phyloP scores from a whole-genome alignment of 2,113 vertebrate species.

The Lophochroa leadbeateri region DNA sequence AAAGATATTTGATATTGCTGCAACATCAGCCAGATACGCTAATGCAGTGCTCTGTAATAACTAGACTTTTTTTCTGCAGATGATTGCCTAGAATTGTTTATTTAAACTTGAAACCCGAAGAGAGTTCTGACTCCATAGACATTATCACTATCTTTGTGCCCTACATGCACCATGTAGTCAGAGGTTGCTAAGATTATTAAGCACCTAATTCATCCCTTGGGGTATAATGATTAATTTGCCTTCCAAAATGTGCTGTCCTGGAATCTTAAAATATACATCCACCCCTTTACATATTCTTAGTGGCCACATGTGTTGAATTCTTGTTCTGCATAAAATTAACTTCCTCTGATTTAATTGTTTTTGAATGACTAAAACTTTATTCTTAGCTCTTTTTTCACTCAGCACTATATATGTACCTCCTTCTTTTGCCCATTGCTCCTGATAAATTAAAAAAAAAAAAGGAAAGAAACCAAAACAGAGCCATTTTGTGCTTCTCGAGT shows the following conservation, averaged over 20 bases:
- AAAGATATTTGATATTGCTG: constrained; percentile 35
- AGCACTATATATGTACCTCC: background rate
- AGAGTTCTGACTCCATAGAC: background rate
- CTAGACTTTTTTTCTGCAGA: background rate
- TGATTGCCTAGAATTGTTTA: constrained; percentile 9
- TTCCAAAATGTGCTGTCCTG: background rate
- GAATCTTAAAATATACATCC: constrained; percentile 26
- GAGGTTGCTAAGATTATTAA: constrained; percentile 22
- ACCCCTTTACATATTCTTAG: background rate
- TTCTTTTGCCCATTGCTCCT: background rate
- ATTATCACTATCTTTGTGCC: constrained; percentile 5
- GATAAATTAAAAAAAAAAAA: background rate
- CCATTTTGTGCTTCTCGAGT: background rate
- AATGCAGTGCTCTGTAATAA: background rate
- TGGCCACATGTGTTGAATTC: background rate
- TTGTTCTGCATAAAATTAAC: background rate
- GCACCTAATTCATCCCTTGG: background rate
- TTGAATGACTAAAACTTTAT: background rate
- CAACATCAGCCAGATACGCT: background rate
- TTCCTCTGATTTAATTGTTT: constrained; percentile 8
- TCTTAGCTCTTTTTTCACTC: background rate
- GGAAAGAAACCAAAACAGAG: accelerated
- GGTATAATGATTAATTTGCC: constrained; percentile 37
- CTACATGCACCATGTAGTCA: background rate
- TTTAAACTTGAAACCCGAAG: constrained; percentile 56